Conservation (phyloP, 2,888 invertebrate species). For the Podabrus alpinus region DNA sequence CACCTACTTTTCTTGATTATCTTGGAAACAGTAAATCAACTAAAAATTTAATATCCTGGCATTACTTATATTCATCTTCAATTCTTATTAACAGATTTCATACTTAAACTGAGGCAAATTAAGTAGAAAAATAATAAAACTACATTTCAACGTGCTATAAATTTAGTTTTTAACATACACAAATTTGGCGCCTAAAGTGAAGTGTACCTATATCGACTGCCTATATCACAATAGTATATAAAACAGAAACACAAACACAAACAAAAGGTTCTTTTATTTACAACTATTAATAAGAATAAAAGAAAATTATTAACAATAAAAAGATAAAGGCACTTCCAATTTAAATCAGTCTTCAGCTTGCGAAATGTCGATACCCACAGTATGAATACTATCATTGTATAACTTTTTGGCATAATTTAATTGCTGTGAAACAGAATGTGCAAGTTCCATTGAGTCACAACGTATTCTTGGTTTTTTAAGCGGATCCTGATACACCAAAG, state of each 20-base stretch:
- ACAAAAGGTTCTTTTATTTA: background rate
- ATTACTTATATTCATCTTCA: no score
- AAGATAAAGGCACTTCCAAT: constrained; percentile 6
- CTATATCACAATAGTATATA: no score
- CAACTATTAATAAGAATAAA: background rate
- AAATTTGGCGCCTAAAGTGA: background rate
- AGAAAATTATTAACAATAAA: background rate
- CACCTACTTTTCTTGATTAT: no score
- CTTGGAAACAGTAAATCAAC: no score
- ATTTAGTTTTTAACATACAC: background rate
- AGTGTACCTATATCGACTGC: no score
- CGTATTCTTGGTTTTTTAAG: constrained; percentile 76
- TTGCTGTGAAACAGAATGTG: constrained; percentile 74
- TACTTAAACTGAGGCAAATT: no score
- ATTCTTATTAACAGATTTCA: no score
- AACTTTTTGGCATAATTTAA: constrained; percentile 88
- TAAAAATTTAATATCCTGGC: no score
- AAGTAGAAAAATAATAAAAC: background rate
- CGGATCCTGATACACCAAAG: constrained; percentile 58
- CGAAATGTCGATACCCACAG: constrained; percentile 55
- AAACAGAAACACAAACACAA: background rate
- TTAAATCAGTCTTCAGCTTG: constrained; percentile 40
- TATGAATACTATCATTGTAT: constrained; percentile 80
- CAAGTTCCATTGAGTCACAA: constrained; percentile 73
- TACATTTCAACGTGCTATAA: background rate